These are phyloP conservation scores for Pogonocichla stellata DNA, from an alignment of 2,113 vertebrate species.

Conservation along the genomic window DNA sequence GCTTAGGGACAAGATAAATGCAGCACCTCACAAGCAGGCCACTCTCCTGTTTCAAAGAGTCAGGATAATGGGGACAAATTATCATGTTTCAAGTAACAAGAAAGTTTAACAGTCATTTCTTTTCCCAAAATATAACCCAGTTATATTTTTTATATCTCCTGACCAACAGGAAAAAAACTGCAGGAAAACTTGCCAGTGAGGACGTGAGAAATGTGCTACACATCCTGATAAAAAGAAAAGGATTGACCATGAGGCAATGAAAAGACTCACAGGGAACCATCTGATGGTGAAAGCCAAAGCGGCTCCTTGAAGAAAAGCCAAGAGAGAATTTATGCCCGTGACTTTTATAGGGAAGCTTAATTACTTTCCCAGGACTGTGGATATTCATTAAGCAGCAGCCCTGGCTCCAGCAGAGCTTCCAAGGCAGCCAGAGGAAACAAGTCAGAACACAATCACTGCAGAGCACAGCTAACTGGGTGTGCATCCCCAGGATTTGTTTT, in stretches of 20 bases:
- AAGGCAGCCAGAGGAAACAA: slow-evolving; percentile 21
- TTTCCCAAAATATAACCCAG: neutral
- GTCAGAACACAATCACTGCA: neutral
- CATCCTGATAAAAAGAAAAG: neutral
- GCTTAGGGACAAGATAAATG: neutral
- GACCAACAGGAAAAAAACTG: neutral
- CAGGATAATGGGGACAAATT: neutral
- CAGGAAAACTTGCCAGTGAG: neutral
- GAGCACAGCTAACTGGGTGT: slow-evolving; percentile 12
- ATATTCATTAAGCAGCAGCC: slow-evolving; percentile 28
- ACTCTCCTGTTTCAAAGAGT: neutral
- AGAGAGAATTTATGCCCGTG: slow-evolving; percentile 19
- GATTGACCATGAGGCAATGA: neutral
- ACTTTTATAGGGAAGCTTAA: slow-evolving; percentile 52
- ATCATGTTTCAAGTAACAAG: neutral
- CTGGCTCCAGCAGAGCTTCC: slow-evolving; percentile 17
- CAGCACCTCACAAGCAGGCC: neutral
- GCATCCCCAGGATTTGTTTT: neutral
- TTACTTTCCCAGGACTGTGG: slow-evolving; percentile 50
- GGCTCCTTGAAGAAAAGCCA: slow-evolving; percentile 38
- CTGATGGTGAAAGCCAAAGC: neutral
- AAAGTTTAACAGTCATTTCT: neutral
- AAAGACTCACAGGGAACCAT: neutral
- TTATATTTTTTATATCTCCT: neutral
- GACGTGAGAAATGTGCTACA: neutral